phyloP scores from a whole-genome alignment of 2,797 vertebrate species.

The Scomberomorus guttatus region DNA sequence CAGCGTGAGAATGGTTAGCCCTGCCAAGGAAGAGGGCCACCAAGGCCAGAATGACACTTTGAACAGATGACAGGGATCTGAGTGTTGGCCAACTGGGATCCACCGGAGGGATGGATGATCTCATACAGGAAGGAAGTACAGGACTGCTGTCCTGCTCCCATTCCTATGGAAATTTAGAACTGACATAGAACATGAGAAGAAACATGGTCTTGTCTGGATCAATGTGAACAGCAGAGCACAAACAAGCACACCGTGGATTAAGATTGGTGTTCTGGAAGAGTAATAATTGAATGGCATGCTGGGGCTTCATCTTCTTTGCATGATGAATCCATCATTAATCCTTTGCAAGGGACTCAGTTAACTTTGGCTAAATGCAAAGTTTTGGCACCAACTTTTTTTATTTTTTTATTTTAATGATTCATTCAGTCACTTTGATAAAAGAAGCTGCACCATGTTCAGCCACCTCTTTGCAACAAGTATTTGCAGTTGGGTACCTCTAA shows the following conservation, averaged over 20 bases:
- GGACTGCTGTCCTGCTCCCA: slow-evolving; percentile 31
- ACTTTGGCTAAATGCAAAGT: slow-evolving; percentile 31
- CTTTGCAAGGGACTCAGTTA: slow-evolving; percentile 26
- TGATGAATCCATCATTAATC: slow-evolving; percentile 55
- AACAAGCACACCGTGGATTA: slow-evolving; percentile 45
- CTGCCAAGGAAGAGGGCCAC: slow-evolving; percentile 70
- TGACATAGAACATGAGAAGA: not conserved
- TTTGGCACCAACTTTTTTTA: slow-evolving; percentile 12
- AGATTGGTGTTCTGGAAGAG: slow-evolving; percentile 56
- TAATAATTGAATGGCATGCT: slow-evolving; percentile 48
- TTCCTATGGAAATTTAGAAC: slow-evolving; percentile 29
- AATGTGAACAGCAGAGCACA: slow-evolving; percentile 12
- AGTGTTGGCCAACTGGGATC: slow-evolving; percentile 76
- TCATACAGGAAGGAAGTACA: slow-evolving; percentile 69
- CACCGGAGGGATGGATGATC: slow-evolving; percentile 68
- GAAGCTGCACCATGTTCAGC: not conserved
- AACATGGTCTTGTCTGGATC: slow-evolving; percentile 7
- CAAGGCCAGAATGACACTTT: slow-evolving; percentile 75
- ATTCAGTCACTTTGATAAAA: not conserved
- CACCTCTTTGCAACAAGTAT: not conserved
- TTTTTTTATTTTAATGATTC: not conserved
- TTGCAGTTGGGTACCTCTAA: not conserved
- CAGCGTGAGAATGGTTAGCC: slow-evolving; percentile 66
- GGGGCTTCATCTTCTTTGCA: slow-evolving; percentile 58
- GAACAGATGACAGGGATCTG: slow-evolving; percentile 79